Evolutionary conservation across 2,797 vertebrate genomes (phyloP).

Genomic region (Orestias chungarensis): DNA sequence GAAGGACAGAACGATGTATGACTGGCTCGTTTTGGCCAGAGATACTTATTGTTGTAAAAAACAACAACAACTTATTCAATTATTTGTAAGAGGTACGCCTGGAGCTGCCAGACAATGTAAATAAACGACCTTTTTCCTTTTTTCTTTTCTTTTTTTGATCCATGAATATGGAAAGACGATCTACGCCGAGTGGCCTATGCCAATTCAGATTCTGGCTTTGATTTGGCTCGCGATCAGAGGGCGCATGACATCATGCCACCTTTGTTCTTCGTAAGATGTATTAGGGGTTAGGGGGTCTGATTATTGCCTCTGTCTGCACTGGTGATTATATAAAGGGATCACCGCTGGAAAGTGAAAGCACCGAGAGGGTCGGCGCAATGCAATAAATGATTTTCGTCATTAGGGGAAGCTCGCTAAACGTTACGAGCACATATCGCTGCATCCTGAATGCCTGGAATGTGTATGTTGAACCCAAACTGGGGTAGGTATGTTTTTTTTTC

Average conservation of each 20-base stretch:
- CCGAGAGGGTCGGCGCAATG: slow-evolving; percentile 26
- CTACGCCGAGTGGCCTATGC: slow-evolving; percentile 14
- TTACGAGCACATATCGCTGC: slow-evolving; percentile 50
- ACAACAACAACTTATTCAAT: slow-evolving; percentile 41
- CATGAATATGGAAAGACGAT: slow-evolving; percentile 42
- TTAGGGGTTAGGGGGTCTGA: slow-evolving; percentile 33
- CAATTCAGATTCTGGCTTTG: slow-evolving; percentile 28
- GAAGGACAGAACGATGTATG: slow-evolving; percentile 18
- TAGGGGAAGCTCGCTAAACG: slow-evolving; percentile 49
- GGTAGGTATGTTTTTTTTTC: slow-evolving; percentile 54
- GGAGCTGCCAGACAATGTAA: slow-evolving; percentile 40
- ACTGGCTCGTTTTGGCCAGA: slow-evolving; percentile 34
- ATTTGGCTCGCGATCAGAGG: slow-evolving; percentile 53
- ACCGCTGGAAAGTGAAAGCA: slow-evolving; percentile 54
- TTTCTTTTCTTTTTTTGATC: slow-evolving; percentile 14
- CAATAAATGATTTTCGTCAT: slow-evolving; percentile 49
- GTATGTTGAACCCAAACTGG: slow-evolving; percentile 59
- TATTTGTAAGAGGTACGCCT: slow-evolving; percentile 38
- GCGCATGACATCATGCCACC: slow-evolving; percentile 41
- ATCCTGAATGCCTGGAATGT: slow-evolving; percentile 49
- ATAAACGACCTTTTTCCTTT: slow-evolving; percentile 33
- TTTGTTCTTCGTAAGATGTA: slow-evolving; percentile 46
- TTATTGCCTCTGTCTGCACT: slow-evolving; percentile 35
- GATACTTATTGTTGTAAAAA: slow-evolving; percentile 37
- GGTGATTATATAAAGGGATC: slow-evolving; percentile 50